Evolutionary conservation across 1,140 invertebrate species (phyloP).

Genomic region (Ridgeia piscesae): DNA sequence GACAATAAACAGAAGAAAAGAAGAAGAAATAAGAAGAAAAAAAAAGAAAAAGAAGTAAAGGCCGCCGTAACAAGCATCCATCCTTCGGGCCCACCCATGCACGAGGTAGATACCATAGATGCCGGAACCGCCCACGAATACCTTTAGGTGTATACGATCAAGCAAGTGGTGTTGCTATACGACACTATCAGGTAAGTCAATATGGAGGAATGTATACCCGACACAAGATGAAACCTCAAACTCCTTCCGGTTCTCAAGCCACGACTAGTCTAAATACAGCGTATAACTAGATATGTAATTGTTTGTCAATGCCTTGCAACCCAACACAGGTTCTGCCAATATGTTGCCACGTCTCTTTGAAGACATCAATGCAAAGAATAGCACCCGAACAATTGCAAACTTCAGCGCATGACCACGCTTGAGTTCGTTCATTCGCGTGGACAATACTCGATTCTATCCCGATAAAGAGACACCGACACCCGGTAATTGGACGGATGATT

Average conservation of each 20-base stretch:
- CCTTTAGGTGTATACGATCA: background rate
- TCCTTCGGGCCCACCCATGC: no score
- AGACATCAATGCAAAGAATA: background rate
- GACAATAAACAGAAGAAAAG: no score
- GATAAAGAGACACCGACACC: background rate
- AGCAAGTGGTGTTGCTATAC: background rate
- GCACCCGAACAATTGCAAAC: background rate
- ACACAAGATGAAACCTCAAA: background rate
- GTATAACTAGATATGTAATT: no score
- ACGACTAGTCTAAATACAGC: no score
- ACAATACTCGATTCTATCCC: background rate
- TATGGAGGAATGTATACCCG: background rate
- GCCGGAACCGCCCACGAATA: background rate
- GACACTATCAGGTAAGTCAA: background rate
- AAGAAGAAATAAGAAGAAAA: no score
- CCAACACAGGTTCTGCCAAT: background rate
- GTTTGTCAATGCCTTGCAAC: no score
- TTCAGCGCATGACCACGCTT: background rate
- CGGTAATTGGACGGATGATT: background rate
- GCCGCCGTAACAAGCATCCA: background rate
- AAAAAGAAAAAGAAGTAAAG: no score
- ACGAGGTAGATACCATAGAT: background rate
- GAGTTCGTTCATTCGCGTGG: background rate
- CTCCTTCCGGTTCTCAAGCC: background rate
- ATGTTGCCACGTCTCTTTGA: background rate